A percentile compares a stretch with the other conserved stretches of the same genome.
Conservation (phyloP, 2,888 invertebrate genomes). For the Arctia plantaginis region DNA sequence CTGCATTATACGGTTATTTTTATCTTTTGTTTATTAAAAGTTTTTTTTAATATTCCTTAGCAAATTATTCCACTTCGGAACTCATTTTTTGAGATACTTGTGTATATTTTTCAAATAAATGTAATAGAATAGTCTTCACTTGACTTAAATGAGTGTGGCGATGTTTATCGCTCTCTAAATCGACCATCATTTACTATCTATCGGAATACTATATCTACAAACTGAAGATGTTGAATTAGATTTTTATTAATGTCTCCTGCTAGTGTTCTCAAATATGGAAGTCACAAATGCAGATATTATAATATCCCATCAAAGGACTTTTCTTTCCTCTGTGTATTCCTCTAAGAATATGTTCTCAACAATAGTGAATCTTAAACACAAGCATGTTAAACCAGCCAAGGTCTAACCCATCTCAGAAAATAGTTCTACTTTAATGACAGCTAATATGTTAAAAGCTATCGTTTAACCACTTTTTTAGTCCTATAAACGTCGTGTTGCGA, state of each 20-base stretch:
- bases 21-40: slow-evolving; percentile 2
- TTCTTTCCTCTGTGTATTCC: background rate
- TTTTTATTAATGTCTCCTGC: too few species aligned
- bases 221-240: too few species aligned
- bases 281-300: background rate
- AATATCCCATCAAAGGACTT: background rate
- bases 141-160: background rate
- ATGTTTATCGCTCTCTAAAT: background rate
- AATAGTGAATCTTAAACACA: background rate
- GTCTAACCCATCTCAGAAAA: slow-evolving; percentile 48
- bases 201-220: too few species aligned
- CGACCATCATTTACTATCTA: too few species aligned
- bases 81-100: background rate
- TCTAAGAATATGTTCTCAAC: background rate
- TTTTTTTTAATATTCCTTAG: background rate
- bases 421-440: slow-evolving; percentile 44
- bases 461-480: slow-evolving; percentile 45
- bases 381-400: slow-evolving; percentile 18
- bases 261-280: background rate
- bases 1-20: slow-evolving; percentile 11
- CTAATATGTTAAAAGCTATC: slow-evolving; percentile 45
- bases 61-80: background rate
- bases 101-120: background rate
- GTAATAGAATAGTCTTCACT: background rate
- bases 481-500: slow-evolving; percentile 38